Base-by-base conservation (phyloP, 2,113 vertebrate genomes). In the Oplegnathus fasciatus region DNA sequence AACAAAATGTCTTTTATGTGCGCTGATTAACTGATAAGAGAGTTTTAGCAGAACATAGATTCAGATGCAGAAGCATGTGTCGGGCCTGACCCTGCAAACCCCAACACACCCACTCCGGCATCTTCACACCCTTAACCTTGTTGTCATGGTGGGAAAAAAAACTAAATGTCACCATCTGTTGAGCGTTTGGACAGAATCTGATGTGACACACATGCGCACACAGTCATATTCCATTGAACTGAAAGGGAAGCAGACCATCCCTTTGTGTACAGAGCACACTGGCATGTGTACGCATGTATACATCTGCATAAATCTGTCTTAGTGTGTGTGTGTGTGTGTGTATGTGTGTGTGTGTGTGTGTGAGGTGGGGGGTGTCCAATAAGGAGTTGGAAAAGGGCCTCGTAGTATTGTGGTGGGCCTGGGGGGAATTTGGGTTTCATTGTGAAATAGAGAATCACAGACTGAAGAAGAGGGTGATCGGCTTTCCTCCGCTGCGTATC, bases 141-240 rank as follows among this genome's bases (percentile, higher is more conserved):
- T 87, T 85, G 76, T 85, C 82, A 85, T 66, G 75, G 66, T 76
- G 64, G 37, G 5, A 5, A 9, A n/a, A 28, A 72, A 65, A 74
- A 77, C 30, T 2, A 91, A 93, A 92, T 91, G 91, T 94, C 91
- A 91, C 89, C 91, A 92, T 92, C 91, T 94, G 93, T 89, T 88
- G 79, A 81, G 74, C 75, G 46, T 74, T 76, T 77, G 83, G 78
- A 89, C 57, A 64, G 60, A 75, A 88, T 82, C 32, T 57, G 75
- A 78, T 78, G 81, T 54, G 42, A 78, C 86, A 89, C 68, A 70
- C 80, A 65, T 44, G 44, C 42, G 15, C 48, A 78, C 1, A 9
- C 24, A 65, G 30, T 74, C 50, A 37, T 34, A 82, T 80, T 52
- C 24, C 20, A 65, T 17, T 75, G 30, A 76, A 75, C 20, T 80